Percentiles rank a stretch among this genome's conserved stretches.
These are phyloP conservation scores for Lepidiolamprologus cunningtoni DNA, from an alignment of 2,113 vertebrate species.

Conservation along the genomic window DNA sequence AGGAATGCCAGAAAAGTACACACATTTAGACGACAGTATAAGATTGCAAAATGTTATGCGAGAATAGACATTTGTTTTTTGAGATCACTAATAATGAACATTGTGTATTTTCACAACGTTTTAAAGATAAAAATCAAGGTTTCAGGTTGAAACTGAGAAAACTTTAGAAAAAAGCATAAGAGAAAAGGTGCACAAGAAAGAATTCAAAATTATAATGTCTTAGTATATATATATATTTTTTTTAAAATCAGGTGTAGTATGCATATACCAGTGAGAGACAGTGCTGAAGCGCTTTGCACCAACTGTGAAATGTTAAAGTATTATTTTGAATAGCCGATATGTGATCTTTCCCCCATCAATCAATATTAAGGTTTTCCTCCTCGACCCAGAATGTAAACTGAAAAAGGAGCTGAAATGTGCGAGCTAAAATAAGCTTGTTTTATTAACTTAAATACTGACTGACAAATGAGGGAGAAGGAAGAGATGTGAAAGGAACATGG, in stretches of 20 bases:
- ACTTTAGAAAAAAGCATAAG: neutral
- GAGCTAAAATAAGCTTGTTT: neutral
- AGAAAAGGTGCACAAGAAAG: neutral
- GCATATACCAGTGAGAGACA: neutral
- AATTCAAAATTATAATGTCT: neutral
- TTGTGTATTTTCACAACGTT: neutral
- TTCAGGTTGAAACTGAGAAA: neutral
- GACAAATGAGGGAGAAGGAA: slow-evolving; percentile 6
- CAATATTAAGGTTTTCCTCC: neutral
- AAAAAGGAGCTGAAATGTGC: neutral
- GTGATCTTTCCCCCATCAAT: neutral
- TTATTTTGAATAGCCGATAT: neutral
- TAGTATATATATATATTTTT: neutral
- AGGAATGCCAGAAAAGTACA: neutral
- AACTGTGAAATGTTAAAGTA: neutral
- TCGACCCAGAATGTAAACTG: neutral
- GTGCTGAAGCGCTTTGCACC: neutral
- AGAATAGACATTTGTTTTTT: neutral
- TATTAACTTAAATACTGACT: neutral
- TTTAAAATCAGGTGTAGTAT: neutral
- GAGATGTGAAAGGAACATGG: slow-evolving; percentile 13
- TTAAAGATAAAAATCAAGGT: neutral
- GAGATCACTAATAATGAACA: neutral
- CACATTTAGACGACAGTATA: neutral
- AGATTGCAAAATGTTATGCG: neutral